Conservation (phyloP, 2,888 invertebrate genomes). For the Macrosiphum euphorbiae region DNA sequence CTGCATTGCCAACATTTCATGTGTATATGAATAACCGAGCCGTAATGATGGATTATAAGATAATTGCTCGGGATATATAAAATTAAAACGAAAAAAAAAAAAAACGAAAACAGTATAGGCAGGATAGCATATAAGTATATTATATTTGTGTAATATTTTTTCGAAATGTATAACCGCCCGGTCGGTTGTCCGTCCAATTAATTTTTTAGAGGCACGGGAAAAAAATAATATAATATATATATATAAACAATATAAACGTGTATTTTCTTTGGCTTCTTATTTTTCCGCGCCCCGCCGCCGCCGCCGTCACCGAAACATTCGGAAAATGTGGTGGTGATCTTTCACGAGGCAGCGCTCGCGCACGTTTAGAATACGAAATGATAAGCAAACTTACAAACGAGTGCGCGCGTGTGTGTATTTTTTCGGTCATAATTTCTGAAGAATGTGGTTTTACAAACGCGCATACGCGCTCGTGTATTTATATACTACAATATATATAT, state of each 20-base stretch:
- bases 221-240: slow-evolving; percentile 8
- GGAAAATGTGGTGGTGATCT: slow-evolving; percentile 42
- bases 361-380: slow-evolving; percentile 51
- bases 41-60: slow-evolving; percentile 44
- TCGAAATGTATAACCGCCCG: slow-evolving; percentile 39
- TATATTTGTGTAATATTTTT: slow-evolving; percentile 27
- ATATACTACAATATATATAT: not conserved
- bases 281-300: slow-evolving; percentile 35
- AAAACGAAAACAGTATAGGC: not conserved
- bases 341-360: not conserved
- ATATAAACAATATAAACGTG: not conserved
- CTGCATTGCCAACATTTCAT: slow-evolving; percentile 30
- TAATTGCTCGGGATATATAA: slow-evolving; percentile 34
- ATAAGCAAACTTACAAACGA: slow-evolving; percentile 40
- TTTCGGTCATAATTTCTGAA: slow-evolving; percentile 58
- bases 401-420: not conserved
- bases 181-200: slow-evolving; percentile 44
- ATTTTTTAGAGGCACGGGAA: slow-evolving; percentile 4
- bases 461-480: not conserved
- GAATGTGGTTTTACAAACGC: slow-evolving; percentile 61
- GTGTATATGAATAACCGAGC: not conserved
- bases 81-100: slow-evolving; percentile 1
- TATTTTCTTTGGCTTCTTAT: slow-evolving; percentile 34
- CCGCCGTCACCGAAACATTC: slow-evolving; percentile 55
- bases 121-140: not conserved